phyloP scores from a whole-genome alignment of 2,888 invertebrate species.

The Papilio gigon region DNA sequence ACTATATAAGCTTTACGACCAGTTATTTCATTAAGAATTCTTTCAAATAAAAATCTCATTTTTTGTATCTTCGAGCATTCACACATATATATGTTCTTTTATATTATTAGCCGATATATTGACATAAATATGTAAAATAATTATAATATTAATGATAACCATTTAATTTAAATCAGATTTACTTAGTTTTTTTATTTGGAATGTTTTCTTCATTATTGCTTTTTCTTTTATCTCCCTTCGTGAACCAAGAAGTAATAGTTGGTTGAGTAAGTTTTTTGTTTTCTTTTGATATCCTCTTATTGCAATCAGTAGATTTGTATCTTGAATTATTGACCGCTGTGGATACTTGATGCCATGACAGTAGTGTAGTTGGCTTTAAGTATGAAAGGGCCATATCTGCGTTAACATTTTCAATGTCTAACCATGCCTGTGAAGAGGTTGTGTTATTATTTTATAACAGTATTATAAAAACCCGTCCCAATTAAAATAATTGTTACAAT shows the following conservation, averaged over 20 bases:
- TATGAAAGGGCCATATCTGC: slow-evolving; percentile 78
- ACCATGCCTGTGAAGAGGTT: slow-evolving; percentile 83
- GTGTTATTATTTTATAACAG: neutral
- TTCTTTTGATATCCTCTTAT: slow-evolving; percentile 69
- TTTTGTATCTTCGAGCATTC: no score
- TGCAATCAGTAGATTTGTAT: slow-evolving; percentile 84
- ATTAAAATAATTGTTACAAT: neutral
- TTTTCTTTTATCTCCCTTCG: slow-evolving; percentile 64
- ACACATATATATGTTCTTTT: no score
- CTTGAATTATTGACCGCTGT: slow-evolving; percentile 87
- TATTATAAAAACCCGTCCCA: neutral
- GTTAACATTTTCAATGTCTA: slow-evolving; percentile 82
- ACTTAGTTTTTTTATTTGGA: slow-evolving; percentile 50
- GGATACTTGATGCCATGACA: slow-evolving; percentile 88
- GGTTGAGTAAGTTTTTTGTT: slow-evolving; percentile 68
- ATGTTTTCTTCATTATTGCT: slow-evolving; percentile 48
- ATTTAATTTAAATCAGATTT: slow-evolving; percentile 30
- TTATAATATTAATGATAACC: neutral
- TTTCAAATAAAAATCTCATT: no score
- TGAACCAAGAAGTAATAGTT: slow-evolving; percentile 74
- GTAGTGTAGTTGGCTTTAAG: slow-evolving; percentile 77
- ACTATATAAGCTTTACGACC: no score
- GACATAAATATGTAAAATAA: neutral
- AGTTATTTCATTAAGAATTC: no score
- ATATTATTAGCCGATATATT: no score